Base-by-base conservation (phyloP, 2,113 vertebrate species). In the Cyanoderma ruficeps region DNA sequence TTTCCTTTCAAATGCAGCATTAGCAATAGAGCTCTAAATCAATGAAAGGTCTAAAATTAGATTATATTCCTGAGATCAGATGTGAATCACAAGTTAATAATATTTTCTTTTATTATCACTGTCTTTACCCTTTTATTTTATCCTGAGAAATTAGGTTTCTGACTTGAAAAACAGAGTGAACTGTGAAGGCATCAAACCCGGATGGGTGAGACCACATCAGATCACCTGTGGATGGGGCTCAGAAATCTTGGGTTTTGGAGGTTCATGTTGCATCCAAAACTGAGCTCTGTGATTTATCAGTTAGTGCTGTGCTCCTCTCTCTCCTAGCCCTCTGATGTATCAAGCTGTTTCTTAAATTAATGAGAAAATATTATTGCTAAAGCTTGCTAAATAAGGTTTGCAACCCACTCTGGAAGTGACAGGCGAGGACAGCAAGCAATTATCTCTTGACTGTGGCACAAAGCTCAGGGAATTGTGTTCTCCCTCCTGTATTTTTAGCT, bases 61-160 rank as follows among this genome's bases (percentile, higher is more conserved):
- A 93, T 97, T 96, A 94, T 94, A 71, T 90, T 86, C 93, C 89
- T 96, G 92, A 93, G 94, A 96, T 96, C 95, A 96, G 94, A 97
- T 96, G 95, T 94, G 94, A 96, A 96, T 95, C 96, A 96, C 84
- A 88, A 91, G 93, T 91, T 94, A 96, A 96, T 96, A 50, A 83
- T 93, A 90, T 96, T 96, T 95, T 87, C 93, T 87, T 96, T 94
- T 92, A 96, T 97, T 95, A 96, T 85, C 90, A 75, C 85, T 94
- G 75, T 94, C 95, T 95, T 95, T 81, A 90, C 61, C 83, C 96
- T 96, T 96, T 90, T 91, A 96, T 96, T 95, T 96, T 96, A 91
- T 70, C 61, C 77, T 95, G 79, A 88, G 44, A 91, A 95, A 96
- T 96, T 91, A 91, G 82, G 79, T 93, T 93, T 93, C 77, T 72